These are phyloP conservation scores for Acronicta leporina DNA, from an alignment of 2,888 invertebrate species.

Conservation along the genomic window DNA sequence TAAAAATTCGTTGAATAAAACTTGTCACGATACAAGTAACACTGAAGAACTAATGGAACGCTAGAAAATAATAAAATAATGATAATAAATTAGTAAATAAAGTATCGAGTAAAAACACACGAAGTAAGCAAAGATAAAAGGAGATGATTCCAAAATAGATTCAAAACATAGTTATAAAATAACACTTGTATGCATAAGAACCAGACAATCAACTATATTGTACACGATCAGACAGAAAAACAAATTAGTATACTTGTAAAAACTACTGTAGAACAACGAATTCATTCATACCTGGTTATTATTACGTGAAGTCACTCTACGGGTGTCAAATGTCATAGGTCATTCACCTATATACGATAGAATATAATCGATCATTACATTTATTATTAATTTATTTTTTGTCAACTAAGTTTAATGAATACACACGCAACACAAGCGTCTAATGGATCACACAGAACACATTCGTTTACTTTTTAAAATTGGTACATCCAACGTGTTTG, in stretches of 20 bases:
- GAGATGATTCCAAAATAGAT: slow-evolving; percentile 9
- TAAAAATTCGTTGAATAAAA: slow-evolving; percentile 27
- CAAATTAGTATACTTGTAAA: slow-evolving; percentile 33
- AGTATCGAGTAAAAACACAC: too few relatives aligned
- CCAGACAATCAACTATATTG: slow-evolving; percentile 20
- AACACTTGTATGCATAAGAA: slow-evolving; percentile 24
- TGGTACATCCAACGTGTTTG: slow-evolving; percentile 19
- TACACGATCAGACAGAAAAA: slow-evolving; percentile 23
- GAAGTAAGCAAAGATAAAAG: slow-evolving; percentile 22
- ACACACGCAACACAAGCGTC: background rate
- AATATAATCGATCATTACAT: slow-evolving; percentile 25
- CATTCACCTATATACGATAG: slow-evolving; percentile 52
- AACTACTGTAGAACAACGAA: slow-evolving; percentile 31
- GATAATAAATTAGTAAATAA: too few relatives aligned
- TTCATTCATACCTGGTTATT: slow-evolving; percentile 42
- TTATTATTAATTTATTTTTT: slow-evolving; percentile 23
- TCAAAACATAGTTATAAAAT: slow-evolving; percentile 8
- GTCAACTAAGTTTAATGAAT: too few relatives aligned
- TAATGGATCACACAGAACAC: slow-evolving; percentile 3
- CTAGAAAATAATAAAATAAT: too few relatives aligned
- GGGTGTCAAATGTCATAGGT: slow-evolving; percentile 66
- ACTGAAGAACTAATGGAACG: slow-evolving; percentile 21
- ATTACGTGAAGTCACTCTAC: slow-evolving; percentile 40
- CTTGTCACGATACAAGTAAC: slow-evolving; percentile 19
- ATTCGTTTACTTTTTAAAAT: slow-evolving; percentile 14